Evolutionary conservation across 2,113 vertebrate genomes (phyloP), one percentile per base, ranked within the genome.

Genomic region (Hemiscyllium ocellatum): DNA sequence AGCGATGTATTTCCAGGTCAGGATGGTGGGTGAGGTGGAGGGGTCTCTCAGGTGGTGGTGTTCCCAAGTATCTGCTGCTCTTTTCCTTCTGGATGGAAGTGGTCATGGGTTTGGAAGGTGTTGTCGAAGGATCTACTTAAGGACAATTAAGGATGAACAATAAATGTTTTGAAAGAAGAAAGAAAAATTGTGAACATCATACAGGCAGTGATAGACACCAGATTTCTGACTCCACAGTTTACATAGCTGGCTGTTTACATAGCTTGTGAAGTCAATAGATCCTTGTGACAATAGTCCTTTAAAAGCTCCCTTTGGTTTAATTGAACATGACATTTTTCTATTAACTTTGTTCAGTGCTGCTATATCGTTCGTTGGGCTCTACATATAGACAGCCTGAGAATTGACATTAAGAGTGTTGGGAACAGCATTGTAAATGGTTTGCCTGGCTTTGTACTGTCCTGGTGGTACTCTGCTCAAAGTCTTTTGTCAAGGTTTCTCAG

Each of bases 401-500:
- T 52, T 70, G 94, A 70, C 94, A 52, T 95, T 95, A 95, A 50
- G 72, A 52, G 70, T 95, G 69, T 95, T 50, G 94, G 26, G 69
- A 76, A 95, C 68, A 19, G 69, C 69, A 29, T 15, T 93, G 61
- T 68, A 66, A 93, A 93, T n/a, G 37, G 7, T 65, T n/a, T n/a
- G 2, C 56, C 17, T 19, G n/a, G 87, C 33, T 91, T 65, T 91
- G 87, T 91, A 56, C 33, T 76, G 24, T 95, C 94, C 69, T 95
- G 37, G 37, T 72, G 93, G 68, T 68, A 72, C 29, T 95, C 42
- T 95, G 93, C 47, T 72, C 8, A 72, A 89, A 91, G 19, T 24
- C 69, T 95, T 95, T 95, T 95, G 69, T 66, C 89, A 50, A 72
- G 42, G 94, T 95, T 95, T 95, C 72, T 95, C 69, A 8, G 94